Evolutionary conservation across 1,140 invertebrate species (phyloP), one percentile per base, ranked within the genome.

Genomic region (Sinella curviseta): DNA sequence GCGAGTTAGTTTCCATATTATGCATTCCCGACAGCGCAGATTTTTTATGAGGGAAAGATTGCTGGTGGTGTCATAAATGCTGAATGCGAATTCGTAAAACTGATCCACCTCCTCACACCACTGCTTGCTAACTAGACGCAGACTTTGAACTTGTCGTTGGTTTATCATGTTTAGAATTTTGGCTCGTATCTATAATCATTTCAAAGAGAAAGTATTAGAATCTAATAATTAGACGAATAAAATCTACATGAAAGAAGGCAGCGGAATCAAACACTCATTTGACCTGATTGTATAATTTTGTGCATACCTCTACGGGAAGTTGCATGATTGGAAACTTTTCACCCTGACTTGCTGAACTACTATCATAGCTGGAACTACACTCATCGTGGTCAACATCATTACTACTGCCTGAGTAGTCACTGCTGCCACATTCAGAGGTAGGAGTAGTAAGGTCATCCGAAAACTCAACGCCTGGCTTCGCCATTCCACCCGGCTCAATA

Each of bases 21-120:
- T 77, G 33, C 76, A 78, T 26, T 82, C 77, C 14, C 76, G 24
- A 76, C 79, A 82, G 33, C 77, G 24, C 16, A 80, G 39, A 39
- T 78, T 82, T 33, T 60, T 75, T n/a, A 82, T 78, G 0, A 39
- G 8, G 34, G 74, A 60, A n/a, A 80, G 48, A 33, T 77, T 80
- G 55, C 28, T 73, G 20, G 74, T 33, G 28, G 48, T 78, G 54
- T 82, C 81, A 57, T 82, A 80, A 55, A 82, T 80, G 57, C 75
- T 82, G 30, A 82, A 74, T 24, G 67, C 12, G 55, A 82, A 82
- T 34, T 80, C 81, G 55, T 80, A 82, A 57, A 80, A 80, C 31
- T 80, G 67, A 36, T 82, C 81, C 20, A 82, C 55, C 36, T 78
- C 77, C 26, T 80, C 65, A 30, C 75, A 60, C 77, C 80, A 78